phyloP scores from a whole-genome alignment of 2,797 vertebrate species.

The Poeciliopsis turneri region DNA sequence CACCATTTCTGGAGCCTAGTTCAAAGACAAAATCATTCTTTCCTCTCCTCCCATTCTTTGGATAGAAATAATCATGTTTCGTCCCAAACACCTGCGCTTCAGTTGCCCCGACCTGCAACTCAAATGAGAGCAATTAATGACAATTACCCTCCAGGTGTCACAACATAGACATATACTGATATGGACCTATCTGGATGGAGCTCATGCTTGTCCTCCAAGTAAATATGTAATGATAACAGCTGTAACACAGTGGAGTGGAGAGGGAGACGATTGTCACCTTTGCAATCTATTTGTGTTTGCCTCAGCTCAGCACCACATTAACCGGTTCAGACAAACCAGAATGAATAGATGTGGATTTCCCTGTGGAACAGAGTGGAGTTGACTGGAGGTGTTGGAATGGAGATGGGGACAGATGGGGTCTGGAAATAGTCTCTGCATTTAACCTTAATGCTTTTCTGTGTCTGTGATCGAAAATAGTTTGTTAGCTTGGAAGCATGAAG shows the following conservation, averaged over 20 bases:
- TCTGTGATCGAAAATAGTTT: slow-evolving; percentile 26
- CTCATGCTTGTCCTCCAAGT: slow-evolving; percentile 78
- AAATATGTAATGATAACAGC: slow-evolving; percentile 89
- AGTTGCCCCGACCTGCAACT: slow-evolving; percentile 80
- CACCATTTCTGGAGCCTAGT: slow-evolving; percentile 61
- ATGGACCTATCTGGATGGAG: slow-evolving; percentile 78
- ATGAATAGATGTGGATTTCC: slow-evolving; percentile 76
- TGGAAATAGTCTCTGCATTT: slow-evolving; percentile 44
- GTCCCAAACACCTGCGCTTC: slow-evolving; percentile 87
- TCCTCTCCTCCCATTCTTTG: slow-evolving; percentile 60
- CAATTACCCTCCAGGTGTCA: slow-evolving; percentile 88
- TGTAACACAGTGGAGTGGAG: slow-evolving; percentile 75
- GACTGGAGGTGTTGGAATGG: slow-evolving; percentile 53
- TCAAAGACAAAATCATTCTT: slow-evolving; percentile 80
- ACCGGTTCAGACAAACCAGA: slow-evolving; percentile 81
- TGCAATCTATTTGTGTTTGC: slow-evolving; percentile 85
- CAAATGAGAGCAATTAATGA: slow-evolving; percentile 90
- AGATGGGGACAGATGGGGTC: slow-evolving; percentile 60
- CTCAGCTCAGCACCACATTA: slow-evolving; percentile 75
- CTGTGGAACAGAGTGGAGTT: slow-evolving; percentile 53
- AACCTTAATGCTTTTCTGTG: slow-evolving; percentile 19
- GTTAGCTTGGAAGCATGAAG: slow-evolving; percentile 2
- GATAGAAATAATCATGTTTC: slow-evolving; percentile 81
- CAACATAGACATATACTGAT: slow-evolving; percentile 84
- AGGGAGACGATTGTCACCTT: slow-evolving; percentile 63